These are phyloP conservation scores for Chunga burmeisteri DNA, from an alignment of 2,113 vertebrate genomes.

Conservation along the genomic window DNA sequence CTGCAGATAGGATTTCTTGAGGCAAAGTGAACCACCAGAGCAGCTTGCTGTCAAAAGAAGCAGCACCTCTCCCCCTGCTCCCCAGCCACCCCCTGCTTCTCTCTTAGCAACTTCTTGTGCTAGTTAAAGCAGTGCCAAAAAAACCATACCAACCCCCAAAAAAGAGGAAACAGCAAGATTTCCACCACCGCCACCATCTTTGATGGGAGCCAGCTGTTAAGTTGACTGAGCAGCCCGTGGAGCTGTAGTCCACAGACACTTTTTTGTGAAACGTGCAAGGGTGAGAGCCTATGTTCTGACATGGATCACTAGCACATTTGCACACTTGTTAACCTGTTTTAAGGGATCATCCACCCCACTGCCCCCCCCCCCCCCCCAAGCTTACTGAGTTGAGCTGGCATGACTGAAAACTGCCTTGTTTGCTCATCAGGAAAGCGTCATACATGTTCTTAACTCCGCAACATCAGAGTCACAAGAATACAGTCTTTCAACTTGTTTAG, in stretches of 20 bases:
- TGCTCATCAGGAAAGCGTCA: not conserved
- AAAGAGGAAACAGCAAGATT: not conserved
- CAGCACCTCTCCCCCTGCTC: not conserved
- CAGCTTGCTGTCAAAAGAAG: not conserved
- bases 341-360: not conserved
- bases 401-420: not conserved
- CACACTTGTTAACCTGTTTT: not conserved
- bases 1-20: not conserved
- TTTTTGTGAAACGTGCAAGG: not conserved
- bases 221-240: not conserved
- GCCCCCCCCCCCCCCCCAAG: no score
- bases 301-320: not conserved
- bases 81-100: not conserved
- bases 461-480: not conserved
- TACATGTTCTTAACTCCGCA: not conserved
- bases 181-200: fast-evolving
- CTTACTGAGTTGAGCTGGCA: not conserved
- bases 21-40: not conserved
- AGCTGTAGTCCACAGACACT: not conserved
- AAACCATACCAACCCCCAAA: not conserved
- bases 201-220: not conserved
- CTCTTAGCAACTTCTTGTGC: not conserved
- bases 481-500: not conserved
- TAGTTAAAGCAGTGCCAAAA: not conserved
- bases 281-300: not conserved